Evolutionary conservation across 1,140 invertebrate genomes (phyloP).

Genomic region (Elymnias hypermnestra): DNA sequence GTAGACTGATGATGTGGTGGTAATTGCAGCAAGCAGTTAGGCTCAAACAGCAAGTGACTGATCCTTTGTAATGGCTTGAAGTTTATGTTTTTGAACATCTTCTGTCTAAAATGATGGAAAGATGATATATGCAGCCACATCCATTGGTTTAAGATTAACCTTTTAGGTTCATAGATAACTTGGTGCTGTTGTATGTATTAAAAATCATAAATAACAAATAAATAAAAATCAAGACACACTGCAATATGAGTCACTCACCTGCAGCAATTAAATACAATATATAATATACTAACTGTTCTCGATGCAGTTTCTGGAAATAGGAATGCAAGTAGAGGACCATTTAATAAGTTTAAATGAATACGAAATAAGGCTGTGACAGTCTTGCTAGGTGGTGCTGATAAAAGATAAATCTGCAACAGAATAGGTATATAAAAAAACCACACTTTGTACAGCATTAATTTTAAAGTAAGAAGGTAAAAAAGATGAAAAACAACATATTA

Average conservation of each 20-base stretch:
- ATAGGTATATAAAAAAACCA: not conserved
- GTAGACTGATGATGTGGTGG: not conserved
- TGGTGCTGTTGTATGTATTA: too few species aligned
- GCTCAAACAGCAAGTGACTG: not conserved
- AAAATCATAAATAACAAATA: constrained; percentile 4
- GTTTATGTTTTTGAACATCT: not conserved
- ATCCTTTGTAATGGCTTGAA: constrained; percentile 2
- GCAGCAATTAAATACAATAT: too few species aligned
- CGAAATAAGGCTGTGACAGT: constrained; percentile 89
- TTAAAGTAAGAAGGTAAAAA: too few species aligned
- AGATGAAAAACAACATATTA: too few species aligned
- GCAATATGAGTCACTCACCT: too few species aligned
- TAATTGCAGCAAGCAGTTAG: constrained; percentile 1
- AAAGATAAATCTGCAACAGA: constrained; percentile 87
- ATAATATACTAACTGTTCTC: constrained; percentile 82
- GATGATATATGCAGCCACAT: not conserved
- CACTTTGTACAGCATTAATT: too few species aligned
- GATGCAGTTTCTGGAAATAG: constrained; percentile 95
- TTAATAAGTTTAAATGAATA: constrained; percentile 92
- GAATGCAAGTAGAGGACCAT: constrained; percentile 93
- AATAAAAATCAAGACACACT: too few species aligned
- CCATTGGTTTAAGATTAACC: not conserved
- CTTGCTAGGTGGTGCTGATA: constrained; percentile 89
- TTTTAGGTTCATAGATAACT: too few species aligned
- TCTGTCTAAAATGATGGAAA: constrained; percentile 3